phyloP scores from a whole-genome alignment of 2,888 invertebrate species.

The Synanthedon myopaeformis region DNA sequence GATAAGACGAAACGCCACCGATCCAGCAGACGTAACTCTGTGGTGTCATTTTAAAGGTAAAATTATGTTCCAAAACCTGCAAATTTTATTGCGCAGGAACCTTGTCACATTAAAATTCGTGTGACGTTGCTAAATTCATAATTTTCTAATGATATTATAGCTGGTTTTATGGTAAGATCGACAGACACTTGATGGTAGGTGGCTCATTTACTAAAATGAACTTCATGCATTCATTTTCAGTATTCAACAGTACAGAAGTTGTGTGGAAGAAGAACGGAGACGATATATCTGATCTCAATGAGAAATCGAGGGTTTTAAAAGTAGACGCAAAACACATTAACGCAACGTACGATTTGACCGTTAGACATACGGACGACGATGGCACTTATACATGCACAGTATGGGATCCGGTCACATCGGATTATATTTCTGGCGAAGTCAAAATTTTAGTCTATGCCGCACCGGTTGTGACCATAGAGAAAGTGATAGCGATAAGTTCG shows the following conservation, averaged over 20 bases:
- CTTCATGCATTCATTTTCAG: conserved; percentile 19
- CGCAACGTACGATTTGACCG: conserved; percentile 58
- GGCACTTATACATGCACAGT: conserved; percentile 65
- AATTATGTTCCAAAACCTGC: no score
- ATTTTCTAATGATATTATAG: no score
- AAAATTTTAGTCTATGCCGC: conserved; percentile 74
- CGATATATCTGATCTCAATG: conserved; percentile 10
- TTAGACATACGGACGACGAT: conserved; percentile 76
- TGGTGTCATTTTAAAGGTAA: conserved; percentile 48
- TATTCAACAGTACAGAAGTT: conserved; percentile 40
- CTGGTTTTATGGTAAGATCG: no score
- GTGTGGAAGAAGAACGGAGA: conserved; percentile 39
- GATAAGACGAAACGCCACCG: conserved; percentile 24
- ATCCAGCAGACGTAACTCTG: conserved; percentile 25
- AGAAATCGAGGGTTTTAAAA: background rate
- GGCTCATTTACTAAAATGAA: background rate
- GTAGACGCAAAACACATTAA: conserved; percentile 71
- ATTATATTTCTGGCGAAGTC: conserved; percentile 47
- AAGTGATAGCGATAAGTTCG: conserved; percentile 80
- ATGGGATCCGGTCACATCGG: conserved; percentile 33
- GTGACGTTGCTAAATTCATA: no score
- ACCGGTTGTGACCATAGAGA: conserved; percentile 78
- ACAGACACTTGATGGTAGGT: no score
- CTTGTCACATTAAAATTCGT: no score
- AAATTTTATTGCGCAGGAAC: no score